Evolutionary conservation across 1,140 invertebrate genomes (phyloP), one percentile per base, ranked within the genome.

Genomic region (Nasonia giraulti): DNA sequence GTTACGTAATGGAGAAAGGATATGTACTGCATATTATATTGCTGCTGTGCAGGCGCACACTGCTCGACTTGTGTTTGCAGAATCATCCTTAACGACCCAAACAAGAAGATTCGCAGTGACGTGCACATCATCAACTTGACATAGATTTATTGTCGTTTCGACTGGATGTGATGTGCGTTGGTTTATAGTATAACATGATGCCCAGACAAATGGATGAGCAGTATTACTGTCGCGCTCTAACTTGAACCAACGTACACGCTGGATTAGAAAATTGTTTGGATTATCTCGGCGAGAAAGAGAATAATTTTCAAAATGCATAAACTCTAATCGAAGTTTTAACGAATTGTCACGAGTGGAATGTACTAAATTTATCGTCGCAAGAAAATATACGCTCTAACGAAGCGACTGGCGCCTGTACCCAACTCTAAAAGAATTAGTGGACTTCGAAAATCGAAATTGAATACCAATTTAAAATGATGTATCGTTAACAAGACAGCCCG

Each of bases 61-160:
- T 12, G 17, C 37, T 31, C 62, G 62, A 62, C 75, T 76, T 50
- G 33, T 79, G 66, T 79, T 50, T 84, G 76, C 71, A 78, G 44
- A 79, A 78, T 69, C 40, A 73, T 74, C 68, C 44, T 84, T 84
- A 84, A 84, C 69, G 76, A 71, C 77, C 62, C 68, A 66, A 80
- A 80, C 55, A 68, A 66, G 37, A 85, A 76, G 50, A 80, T 33
- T 27, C 71, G 71, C 47, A 75, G 31, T 85, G 78, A 80, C 78
- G 40, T 71, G 37, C 31, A n/a, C 44, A 84, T 79, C 77, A 84
- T 80, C 76, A 74, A 55, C 68, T 6, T 44, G 77, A 84, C 83
- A n/a, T 27, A 74, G 83, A 84, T 84, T 84, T 84, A 84, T 55
- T 62, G 47, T 80, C 77, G n/a, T 50, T 84, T 40, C 31, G 76